Base-by-base conservation (phyloP, 2,888 invertebrate genomes). In the Idaea aversata region DNA sequence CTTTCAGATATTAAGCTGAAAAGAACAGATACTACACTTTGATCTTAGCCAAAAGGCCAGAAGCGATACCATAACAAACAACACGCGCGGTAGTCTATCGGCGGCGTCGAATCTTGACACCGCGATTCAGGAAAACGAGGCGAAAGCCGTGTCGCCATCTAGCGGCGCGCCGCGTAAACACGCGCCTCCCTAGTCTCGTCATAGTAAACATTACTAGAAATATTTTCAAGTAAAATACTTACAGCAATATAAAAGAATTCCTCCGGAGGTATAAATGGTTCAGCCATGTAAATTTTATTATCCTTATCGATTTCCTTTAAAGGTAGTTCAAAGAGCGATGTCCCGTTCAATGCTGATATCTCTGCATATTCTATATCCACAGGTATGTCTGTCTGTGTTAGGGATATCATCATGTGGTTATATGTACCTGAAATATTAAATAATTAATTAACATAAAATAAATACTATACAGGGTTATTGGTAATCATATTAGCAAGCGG, bases 171-270 rank as follows among this genome's bases (percentile, higher is more conserved):
- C 25, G 25, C 25, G 25, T 3, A 25, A 25, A 25, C 25, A 25
- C 3, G 25, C 25, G 25, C 25, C 25, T 25, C 3, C 25, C 3
- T 25, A 25, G 25, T 6, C 47, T 10, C 47, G 13, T 47, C 47
- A 25, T 25, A 25, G 25, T 2, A 25, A 25, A 25, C 10, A 47
- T 10, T 47, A 13, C 47, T 47, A 10, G 7, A 7, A 25, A 25
- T 25, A 25, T 2, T 25, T 25, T 25, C 25, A 25, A 25, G 25
- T 25, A 25, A 25, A 25, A 25, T 63, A 86, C 92, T 88, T 75
- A 95, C 95, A 83, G 94, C 94, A 60, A 96, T 90, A 81, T 95
- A 95, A 83, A 96, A 96, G 74, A 94, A 93, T 4, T 94, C 93
- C 34, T 94, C 90, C 0, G 96, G 96, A 2, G 96, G 95, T 61